A percentile compares a stretch with the other conserved stretches of the same genome.
These are phyloP conservation scores for Centropyge bicolor DNA, from an alignment of 2,797 vertebrate species.

Conservation along the genomic window DNA sequence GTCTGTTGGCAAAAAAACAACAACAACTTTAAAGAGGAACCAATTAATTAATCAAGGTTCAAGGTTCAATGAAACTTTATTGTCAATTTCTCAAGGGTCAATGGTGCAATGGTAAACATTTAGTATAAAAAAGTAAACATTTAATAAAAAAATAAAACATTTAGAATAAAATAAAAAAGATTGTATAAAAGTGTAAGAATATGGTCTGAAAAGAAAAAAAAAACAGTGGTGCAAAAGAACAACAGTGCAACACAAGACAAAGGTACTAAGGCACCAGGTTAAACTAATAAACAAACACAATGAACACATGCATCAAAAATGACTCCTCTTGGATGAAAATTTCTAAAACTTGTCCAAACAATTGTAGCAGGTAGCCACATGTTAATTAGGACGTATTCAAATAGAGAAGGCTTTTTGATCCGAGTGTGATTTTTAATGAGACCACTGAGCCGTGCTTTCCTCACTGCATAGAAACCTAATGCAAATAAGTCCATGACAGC, in stretches of 20 bases:
- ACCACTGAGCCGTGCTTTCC: neutral
- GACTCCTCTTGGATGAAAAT: neutral
- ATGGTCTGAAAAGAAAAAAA: too few species aligned
- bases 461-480: neutral
- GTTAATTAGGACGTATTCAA: constrained; percentile 23
- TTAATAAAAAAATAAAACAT: too few species aligned
- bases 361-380: neutral
- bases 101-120: too few species aligned
- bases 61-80: too few species aligned
- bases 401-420: constrained; percentile 33
- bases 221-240: too few species aligned
- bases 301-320: neutral
- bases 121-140: too few species aligned
- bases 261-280: too few species aligned
- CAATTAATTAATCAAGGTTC: neutral
- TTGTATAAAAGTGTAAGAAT: too few species aligned
- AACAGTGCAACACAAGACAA: too few species aligned
- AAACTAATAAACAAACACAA: neutral
- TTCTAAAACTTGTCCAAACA: neutral
- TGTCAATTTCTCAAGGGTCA: too few species aligned
- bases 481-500: constrained; percentile 33
- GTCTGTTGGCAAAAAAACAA: constrained; percentile 8
- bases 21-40: neutral
- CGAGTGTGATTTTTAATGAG: constrained; percentile 19
- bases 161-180: too few species aligned